Conservation (phyloP, 2,113 vertebrate genomes). For the Labeo rohita region DNA sequence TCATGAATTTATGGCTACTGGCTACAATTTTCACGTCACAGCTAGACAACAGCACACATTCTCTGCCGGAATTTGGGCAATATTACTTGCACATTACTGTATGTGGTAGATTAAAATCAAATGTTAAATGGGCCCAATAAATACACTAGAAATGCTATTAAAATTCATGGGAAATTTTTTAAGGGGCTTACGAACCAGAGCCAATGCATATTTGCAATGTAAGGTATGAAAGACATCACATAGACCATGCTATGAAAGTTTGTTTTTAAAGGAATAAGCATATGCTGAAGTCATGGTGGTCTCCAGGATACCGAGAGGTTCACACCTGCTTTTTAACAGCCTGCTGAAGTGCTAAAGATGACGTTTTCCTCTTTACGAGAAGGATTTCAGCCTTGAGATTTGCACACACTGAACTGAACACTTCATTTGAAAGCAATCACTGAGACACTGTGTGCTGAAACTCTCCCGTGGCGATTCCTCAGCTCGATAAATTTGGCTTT, state of each 20-base stretch:
- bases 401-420: slow-evolving; percentile 31
- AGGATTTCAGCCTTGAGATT: slow-evolving; percentile 46
- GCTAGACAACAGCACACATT: background rate
- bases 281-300: slow-evolving; percentile 59
- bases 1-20: background rate
- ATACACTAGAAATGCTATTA: slow-evolving; percentile 36
- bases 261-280: slow-evolving; percentile 43
- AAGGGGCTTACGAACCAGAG: slow-evolving; percentile 26
- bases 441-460: background rate
- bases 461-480: background rate
- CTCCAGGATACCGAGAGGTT: slow-evolving; percentile 52
- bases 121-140: slow-evolving; percentile 33
- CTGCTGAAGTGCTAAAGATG: slow-evolving; percentile 60
- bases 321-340: slow-evolving; percentile 62
- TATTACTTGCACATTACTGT: background rate
- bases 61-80: background rate
- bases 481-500: slow-evolving; percentile 2
- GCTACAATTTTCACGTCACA: background rate
- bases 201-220: slow-evolving; percentile 37
- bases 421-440: slow-evolving; percentile 38
- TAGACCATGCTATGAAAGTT: slow-evolving; percentile 33
- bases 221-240: slow-evolving; percentile 43
- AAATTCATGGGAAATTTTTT: slow-evolving; percentile 42
- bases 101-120: slow-evolving; percentile 3
- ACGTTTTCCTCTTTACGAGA: slow-evolving; percentile 50